Percentiles rank a stretch among this genome's conserved stretches.
phyloP scores from a whole-genome alignment of 2,888 invertebrate genomes.

The Amphipoea oculea region DNA sequence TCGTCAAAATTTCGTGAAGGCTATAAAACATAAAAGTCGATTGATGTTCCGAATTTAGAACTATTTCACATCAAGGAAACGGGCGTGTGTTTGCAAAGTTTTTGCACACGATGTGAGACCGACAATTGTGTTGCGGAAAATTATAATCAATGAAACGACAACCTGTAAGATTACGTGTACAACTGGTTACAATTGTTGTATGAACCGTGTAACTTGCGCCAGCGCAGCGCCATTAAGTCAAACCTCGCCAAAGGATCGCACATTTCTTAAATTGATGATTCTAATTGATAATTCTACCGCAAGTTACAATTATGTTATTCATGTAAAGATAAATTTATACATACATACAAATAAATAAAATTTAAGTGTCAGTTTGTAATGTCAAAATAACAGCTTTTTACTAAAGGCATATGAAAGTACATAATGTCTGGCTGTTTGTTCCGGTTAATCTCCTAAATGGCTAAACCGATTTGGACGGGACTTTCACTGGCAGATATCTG shows the following conservation, averaged over 20 bases:
- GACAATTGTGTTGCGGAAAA: conserved; percentile 36
- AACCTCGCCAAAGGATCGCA: neutral
- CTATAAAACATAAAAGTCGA: conserved; percentile 73
- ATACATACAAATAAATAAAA: too few species aligned
- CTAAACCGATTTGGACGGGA: too few species aligned
- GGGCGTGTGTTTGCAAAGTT: conserved; percentile 47
- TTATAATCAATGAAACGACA: conserved; percentile 37
- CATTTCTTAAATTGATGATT: neutral
- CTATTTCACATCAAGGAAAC: conserved; percentile 54
- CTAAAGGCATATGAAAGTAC: too few species aligned
- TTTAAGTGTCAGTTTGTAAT: too few species aligned
- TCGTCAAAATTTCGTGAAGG: conserved; percentile 72
- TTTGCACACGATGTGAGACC: conserved; percentile 40
- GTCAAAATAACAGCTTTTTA: too few species aligned
- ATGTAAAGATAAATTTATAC: too few species aligned
- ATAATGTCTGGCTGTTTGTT: too few species aligned
- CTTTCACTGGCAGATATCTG: too few species aligned
- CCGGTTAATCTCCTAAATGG: too few species aligned
- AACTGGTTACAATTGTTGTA: conserved; percentile 29
- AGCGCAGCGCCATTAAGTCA: neutral
- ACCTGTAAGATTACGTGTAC: conserved; percentile 39
- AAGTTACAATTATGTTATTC: neutral
- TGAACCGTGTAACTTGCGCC: conserved; percentile 18
- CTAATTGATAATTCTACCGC: neutral
- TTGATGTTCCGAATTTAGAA: conserved; percentile 73